Conservation (phyloP, 2,797 vertebrate species). For the Lacerta viridis region DNA sequence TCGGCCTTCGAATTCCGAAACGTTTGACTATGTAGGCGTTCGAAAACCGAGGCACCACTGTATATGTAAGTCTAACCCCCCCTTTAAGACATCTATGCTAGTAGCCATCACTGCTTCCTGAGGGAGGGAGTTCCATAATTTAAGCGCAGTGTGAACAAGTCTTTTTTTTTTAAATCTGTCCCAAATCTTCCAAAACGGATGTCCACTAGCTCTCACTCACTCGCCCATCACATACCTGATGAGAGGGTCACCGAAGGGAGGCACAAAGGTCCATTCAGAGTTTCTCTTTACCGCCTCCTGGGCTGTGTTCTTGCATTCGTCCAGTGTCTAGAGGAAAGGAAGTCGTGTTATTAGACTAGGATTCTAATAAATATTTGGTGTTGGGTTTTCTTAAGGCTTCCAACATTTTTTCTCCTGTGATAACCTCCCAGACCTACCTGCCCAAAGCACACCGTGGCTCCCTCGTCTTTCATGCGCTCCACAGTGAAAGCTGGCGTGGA, state of each 20-base stretch:
- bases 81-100: too few relatives aligned
- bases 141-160: too few relatives aligned
- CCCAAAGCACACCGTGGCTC: slow-evolving; percentile 84
- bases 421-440: slow-evolving; percentile 76
- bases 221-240: slow-evolving; percentile 84
- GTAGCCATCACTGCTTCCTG: too few relatives aligned
- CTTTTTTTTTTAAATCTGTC: too few relatives aligned
- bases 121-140: too few relatives aligned
- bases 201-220: too few relatives aligned
- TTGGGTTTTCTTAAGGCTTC: neutral
- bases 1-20: too few relatives aligned
- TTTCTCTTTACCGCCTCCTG: slow-evolving; percentile 86
- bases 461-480: slow-evolving; percentile 85
- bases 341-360: neutral
- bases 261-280: slow-evolving; percentile 86
- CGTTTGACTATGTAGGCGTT: too few relatives aligned
- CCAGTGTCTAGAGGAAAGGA: slow-evolving; percentile 78
- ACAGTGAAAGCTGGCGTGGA: slow-evolving; percentile 87
- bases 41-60: too few relatives aligned
- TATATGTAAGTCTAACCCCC: too few relatives aligned
- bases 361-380: too few relatives aligned
- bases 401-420: neutral
- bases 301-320: slow-evolving; percentile 85
- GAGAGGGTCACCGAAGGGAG: slow-evolving; percentile 89
- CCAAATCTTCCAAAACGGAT: too few relatives aligned